Percentiles rank a stretch among this genome's conserved stretches.
phyloP scores from a whole-genome alignment of 2,888 invertebrate genomes.

The Nephrotoma guestfalica region DNA sequence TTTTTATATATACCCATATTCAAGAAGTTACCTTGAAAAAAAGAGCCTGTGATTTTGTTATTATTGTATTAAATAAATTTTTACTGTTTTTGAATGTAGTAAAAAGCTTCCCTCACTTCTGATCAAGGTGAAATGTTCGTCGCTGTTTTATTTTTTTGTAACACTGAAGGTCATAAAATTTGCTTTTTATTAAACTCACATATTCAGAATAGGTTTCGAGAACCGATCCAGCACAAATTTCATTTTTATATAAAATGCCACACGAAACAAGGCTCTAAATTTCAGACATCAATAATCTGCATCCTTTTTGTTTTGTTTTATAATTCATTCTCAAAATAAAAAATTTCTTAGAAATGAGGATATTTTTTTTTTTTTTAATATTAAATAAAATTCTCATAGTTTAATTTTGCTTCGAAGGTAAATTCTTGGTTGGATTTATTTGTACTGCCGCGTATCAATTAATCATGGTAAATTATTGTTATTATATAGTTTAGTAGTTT shows the following conservation, averaged over 20 bases:
- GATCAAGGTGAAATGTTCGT: background rate
- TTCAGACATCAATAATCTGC: background rate
- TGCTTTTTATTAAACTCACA: background rate
- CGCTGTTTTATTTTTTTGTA: background rate
- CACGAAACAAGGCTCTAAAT: background rate
- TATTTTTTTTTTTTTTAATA: background rate
- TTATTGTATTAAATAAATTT: background rate
- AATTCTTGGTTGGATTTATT: background rate
- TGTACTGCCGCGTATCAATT: background rate
- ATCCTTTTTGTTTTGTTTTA: background rate
- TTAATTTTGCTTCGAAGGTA: background rate
- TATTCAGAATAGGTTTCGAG: background rate
- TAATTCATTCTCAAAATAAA: background rate
- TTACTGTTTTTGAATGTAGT: background rate
- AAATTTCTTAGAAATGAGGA: background rate
- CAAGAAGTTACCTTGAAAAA: background rate
- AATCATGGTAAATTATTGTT: conserved; percentile 4
- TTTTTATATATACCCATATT: background rate
- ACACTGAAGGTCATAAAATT: background rate
- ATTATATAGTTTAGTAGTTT: conserved; percentile 1
- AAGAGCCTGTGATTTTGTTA: background rate
- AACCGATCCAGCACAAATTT: background rate
- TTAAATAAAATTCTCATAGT: background rate
- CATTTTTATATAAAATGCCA: background rate
- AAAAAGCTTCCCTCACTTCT: background rate